Conservation (phyloP, 2,797 vertebrate genomes). For the Poeciliopsis presidionis region DNA sequence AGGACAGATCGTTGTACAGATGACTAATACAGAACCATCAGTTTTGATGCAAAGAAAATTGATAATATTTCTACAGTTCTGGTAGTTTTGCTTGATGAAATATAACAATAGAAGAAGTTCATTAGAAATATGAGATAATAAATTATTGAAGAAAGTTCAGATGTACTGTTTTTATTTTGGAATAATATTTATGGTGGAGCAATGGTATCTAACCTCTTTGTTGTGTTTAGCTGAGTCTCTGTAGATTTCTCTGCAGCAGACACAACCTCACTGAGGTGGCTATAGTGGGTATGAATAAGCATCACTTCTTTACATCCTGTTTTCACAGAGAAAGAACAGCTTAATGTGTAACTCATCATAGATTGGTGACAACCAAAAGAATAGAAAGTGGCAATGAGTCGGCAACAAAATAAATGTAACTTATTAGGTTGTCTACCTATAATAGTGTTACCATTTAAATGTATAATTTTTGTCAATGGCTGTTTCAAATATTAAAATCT, state of each 20-base stretch:
- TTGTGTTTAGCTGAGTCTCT: constrained; percentile 39
- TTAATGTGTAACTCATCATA: background rate
- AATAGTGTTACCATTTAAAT: background rate
- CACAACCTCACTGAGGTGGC: constrained; percentile 70
- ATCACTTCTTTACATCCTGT: constrained; percentile 79
- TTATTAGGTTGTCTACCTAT: background rate
- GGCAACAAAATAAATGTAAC: background rate
- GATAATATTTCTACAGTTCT: background rate
- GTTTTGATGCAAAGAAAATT: background rate
- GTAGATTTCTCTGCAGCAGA: constrained; percentile 43
- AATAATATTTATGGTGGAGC: background rate
- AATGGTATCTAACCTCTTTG: constrained; percentile 46
- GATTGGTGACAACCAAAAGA: background rate
- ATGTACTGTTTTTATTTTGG: background rate
- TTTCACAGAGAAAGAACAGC: constrained; percentile 1
- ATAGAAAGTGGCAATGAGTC: background rate
- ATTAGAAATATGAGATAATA: background rate
- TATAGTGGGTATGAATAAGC: constrained; percentile 82
- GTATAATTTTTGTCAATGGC: background rate
- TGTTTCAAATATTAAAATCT: background rate
- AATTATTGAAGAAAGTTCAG: background rate
- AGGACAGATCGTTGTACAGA: background rate
- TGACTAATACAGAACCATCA: background rate
- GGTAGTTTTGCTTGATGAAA: background rate
- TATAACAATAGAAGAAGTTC: background rate